These are phyloP conservation scores for Steinernema carpocapsae DNA, from an alignment of 2,888 invertebrate genomes.

Conservation along the genomic window DNA sequence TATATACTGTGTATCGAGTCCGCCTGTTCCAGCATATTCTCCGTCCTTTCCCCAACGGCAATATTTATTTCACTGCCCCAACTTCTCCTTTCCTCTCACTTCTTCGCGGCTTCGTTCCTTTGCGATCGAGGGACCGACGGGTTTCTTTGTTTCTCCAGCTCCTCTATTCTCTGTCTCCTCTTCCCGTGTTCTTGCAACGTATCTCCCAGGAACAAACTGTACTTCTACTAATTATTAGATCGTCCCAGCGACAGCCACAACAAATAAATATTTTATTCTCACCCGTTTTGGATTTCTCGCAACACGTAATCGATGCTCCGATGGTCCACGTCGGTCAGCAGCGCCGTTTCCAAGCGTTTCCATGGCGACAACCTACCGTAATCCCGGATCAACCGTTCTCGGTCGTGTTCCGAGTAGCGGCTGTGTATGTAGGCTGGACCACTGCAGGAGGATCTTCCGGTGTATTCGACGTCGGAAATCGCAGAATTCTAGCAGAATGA, in stretches of 20 bases:
- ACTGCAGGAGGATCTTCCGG: not conserved
- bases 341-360: slow-evolving; percentile 21
- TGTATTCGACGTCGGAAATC: not conserved
- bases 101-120: slow-evolving; percentile 30
- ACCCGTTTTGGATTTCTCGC: slow-evolving; percentile 31
- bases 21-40: slow-evolving; percentile 16
- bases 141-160: slow-evolving; percentile 26
- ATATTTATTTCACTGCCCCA: slow-evolving; percentile 30
- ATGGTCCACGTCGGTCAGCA: not conserved
- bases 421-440: not conserved
- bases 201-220: slow-evolving; percentile 5
- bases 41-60: slow-evolving; percentile 23
- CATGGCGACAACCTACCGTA: slow-evolving; percentile 23
- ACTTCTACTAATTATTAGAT: slow-evolving; percentile 28
- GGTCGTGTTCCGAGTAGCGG: not conserved
- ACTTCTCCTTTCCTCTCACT: slow-evolving; percentile 23
- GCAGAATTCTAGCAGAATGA: not conserved
- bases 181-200: not conserved
- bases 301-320: slow-evolving; percentile 22
- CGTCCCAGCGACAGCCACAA: not conserved
- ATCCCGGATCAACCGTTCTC: not conserved
- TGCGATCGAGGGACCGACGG: slow-evolving; percentile 33
- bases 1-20: slow-evolving; percentile 24
- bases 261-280: slow-evolving; percentile 32
- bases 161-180: slow-evolving; percentile 31